phyloP scores from a whole-genome alignment of 2,113 vertebrate genomes.

The Ammodytes marinus region DNA sequence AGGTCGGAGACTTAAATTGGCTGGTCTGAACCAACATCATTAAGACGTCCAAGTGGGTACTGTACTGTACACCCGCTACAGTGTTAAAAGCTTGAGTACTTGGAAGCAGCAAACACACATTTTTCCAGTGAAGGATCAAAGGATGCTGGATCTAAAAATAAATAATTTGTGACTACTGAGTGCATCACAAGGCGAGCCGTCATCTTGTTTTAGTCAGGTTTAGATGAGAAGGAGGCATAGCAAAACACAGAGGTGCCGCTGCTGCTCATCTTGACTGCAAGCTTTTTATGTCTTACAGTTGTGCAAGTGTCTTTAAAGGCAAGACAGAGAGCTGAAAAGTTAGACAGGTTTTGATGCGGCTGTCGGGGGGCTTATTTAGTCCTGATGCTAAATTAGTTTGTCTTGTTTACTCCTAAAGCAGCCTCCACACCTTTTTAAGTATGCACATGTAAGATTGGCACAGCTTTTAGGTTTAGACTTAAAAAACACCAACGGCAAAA shows the following conservation, averaged over 20 bases:
- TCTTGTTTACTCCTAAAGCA: slow-evolving; percentile 29
- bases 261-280: slow-evolving; percentile 42
- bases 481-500: not conserved
- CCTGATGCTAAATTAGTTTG: slow-evolving; percentile 35
- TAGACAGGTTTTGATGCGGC: slow-evolving; percentile 55
- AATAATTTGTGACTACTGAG: slow-evolving; percentile 25
- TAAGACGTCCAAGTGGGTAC: not conserved
- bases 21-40: not conserved
- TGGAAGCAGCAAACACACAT: slow-evolving; percentile 19
- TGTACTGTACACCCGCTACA: slow-evolving; percentile 22
- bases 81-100: slow-evolving; percentile 5
- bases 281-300: slow-evolving; percentile 57
- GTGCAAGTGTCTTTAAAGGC: slow-evolving; percentile 60
- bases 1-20: not conserved
- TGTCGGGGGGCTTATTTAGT: slow-evolving; percentile 28
- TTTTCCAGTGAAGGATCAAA: slow-evolving; percentile 56
- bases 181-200: slow-evolving; percentile 56
- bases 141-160: slow-evolving; percentile 36
- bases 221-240: slow-evolving; percentile 38
- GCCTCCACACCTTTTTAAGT: not conserved
- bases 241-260: slow-evolving; percentile 37
- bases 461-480: not conserved
- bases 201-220: slow-evolving; percentile 70
- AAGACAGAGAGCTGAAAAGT: slow-evolving; percentile 28
- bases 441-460: not conserved